Percentiles rank a stretch among this genome's conserved stretches.
phyloP scores from a whole-genome alignment of 2,113 vertebrate genomes.

The Nipponia nippon region DNA sequence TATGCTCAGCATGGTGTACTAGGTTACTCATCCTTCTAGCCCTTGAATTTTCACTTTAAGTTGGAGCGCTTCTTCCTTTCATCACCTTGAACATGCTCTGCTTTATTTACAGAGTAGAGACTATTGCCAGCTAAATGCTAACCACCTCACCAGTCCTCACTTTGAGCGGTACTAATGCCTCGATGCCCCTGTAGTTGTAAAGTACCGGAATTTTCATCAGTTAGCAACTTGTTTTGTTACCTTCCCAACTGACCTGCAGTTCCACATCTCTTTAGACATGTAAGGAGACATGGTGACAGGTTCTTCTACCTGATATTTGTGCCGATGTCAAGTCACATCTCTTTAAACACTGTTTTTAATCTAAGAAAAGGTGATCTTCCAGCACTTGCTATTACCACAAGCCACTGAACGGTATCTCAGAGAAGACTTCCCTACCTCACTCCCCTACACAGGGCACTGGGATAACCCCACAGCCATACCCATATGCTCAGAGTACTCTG shows the following conservation, averaged over 20 bases:
- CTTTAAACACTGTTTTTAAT: background rate
- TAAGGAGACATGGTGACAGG: background rate
- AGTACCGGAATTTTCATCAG: background rate
- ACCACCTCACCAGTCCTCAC: background rate
- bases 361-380: background rate
- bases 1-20: accelerated
- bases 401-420: background rate
- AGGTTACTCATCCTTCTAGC: background rate
- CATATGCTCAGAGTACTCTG: background rate
- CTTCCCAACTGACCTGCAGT: background rate
- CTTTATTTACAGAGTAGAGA: background rate
- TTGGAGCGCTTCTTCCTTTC: background rate
- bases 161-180: background rate
- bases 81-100: background rate
- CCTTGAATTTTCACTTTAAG: background rate
- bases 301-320: background rate
- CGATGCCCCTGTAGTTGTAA: background rate
- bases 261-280: background rate
- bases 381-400: background rate
- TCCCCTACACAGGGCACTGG: background rate
- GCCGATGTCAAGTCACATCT: background rate
- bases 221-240: background rate
- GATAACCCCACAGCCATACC: background rate
- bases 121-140: background rate
- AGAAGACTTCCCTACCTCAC: background rate